Evolutionary conservation across 2,888 invertebrate genomes (phyloP), one percentile per base, ranked within the genome.

Genomic region (Mycalesis mineus): DNA sequence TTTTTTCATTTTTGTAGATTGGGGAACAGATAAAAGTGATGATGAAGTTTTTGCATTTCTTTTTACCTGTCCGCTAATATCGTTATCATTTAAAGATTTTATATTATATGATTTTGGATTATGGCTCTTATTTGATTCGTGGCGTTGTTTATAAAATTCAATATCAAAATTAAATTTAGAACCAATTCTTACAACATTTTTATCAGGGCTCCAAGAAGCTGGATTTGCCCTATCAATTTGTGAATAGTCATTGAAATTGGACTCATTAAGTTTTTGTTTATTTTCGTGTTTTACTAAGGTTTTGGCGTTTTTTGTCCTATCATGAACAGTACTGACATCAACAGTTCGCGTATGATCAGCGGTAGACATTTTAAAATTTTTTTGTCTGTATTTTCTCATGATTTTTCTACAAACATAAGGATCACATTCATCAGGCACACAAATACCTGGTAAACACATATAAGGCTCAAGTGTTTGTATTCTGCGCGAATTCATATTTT

Each of bases 381-480:
- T 17, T 31, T 40, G 15, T 31, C 13, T 29, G 6, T 31, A 14
- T 31, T 51, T 51, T 31, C 5, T 56, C 39, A 62, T 60, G 13
- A 50, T 9, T 49, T 60, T 44, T 22, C 60, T 37, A 60, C 58
- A 65, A 48, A 57, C 45, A 52, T 69, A 62, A 29, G 74, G 74
- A 61, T 77, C 61, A 56, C 76, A 74, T 57, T 72, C 52, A 3
- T 69, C 75, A 17, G 76, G 74, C 29, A 69, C 40, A 54, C 75
- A 75, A 28, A 70, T 59, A 41, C 67, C 68, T 40, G 74, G 74
- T 59, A 73, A 71, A 63, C 74, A 75, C 68, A 74, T 73, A 59
- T 74, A 72, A 1, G 70, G 70, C 51, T 70, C 60, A 13, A 74
- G 53, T 14, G 66, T 64, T 28, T 40, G 29, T 9, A 17, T 47